Percentiles rank a stretch among this genome's conserved stretches.
These are phyloP conservation scores for Eupithecia exiguata DNA, from an alignment of 2,888 invertebrate species.

Conservation along the genomic window DNA sequence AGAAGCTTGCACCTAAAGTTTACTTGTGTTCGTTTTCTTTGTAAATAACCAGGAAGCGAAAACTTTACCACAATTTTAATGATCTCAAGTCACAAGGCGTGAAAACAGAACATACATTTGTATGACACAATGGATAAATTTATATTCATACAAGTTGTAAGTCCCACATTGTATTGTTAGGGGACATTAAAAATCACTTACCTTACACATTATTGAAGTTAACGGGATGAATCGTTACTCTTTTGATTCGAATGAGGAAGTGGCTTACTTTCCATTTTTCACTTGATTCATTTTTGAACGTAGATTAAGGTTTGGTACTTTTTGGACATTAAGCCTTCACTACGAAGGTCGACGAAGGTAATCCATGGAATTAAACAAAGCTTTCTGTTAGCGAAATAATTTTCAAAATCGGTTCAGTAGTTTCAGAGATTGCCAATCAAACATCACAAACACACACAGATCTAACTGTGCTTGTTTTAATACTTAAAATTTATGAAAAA, in stretches of 20 bases:
- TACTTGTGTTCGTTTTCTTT: not conserved
- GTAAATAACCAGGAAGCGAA: constrained; percentile 13
- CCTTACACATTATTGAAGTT: constrained; percentile 24
- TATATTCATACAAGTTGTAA: not conserved
- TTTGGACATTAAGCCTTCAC: not conserved
- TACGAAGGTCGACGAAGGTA: not conserved
- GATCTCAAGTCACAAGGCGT: not conserved
- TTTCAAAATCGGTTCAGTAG: too few species aligned
- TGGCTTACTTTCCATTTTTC: constrained; percentile 5
- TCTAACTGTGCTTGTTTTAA: too few species aligned
- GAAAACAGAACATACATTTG: constrained; percentile 11
- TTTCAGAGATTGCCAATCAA: too few species aligned
- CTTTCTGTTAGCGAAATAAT: too few species aligned
- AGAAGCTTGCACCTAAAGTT: not conserved
- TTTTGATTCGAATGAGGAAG: not conserved
- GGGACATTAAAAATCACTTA: constrained; percentile 67
- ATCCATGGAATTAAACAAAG: too few species aligned
- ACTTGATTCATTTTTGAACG: constrained; percentile 1
- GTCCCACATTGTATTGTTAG: constrained; percentile 16
- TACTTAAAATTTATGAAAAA: too few species aligned
- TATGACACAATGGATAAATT: constrained; percentile 15
- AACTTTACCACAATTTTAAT: constrained; percentile 4
- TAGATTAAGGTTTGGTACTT: not conserved
- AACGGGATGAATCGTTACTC: constrained; percentile 11
- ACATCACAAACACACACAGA: too few species aligned